Base-by-base conservation (phyloP, 53 echinoderm and acorn worm species). In the Luidia sarsii region DNA sequence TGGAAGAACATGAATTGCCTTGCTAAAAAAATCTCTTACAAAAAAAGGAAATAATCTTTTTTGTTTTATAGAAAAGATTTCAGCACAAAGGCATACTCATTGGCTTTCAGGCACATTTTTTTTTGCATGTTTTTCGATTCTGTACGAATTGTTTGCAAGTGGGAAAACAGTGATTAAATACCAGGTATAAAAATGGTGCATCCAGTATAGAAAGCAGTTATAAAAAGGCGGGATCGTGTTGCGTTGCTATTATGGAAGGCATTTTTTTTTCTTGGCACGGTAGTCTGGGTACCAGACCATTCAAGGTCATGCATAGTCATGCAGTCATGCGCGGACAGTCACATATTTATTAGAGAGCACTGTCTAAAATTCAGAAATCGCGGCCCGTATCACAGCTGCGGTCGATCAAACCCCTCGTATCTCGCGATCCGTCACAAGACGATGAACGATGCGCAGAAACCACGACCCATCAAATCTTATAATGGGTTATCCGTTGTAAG, bases 241-340 rank as follows among this genome's bases (percentile, higher is more conserved):
- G 50, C 15, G 18, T 49, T 50, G n/a, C n/a, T 48, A 18, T 48
- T 51, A 20, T 33, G 71, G 71, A 71, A 71, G 71, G 71, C 69
- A 69, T 50, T 27, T 28, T 53, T 20, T 50, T 71, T 31, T 31
- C 71, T 30, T 18, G 50, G 52, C 29, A 65, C 65, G 33, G 2
- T 19, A 71, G 52, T 30, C 71, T 51, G 52, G 71, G 28, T 50
- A 22, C 35, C 53, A 13, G 71, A 71, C 52, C 52, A 34, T 51
- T 50, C 50, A 52, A 49, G 71, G 71, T 71, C 71, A 71, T 51
- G 71, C 71, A 53, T 71, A 53, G 27, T 65, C 16, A 51, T 65
- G 9, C 27, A 48, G 68, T 67, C 68, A 48, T 45, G 21, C 68
- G 45, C 33, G 34, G 71, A 51, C n/a, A 70, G 71, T 29, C 35